Conservation (phyloP, 2,113 vertebrate species). For the Elachura formosa region DNA sequence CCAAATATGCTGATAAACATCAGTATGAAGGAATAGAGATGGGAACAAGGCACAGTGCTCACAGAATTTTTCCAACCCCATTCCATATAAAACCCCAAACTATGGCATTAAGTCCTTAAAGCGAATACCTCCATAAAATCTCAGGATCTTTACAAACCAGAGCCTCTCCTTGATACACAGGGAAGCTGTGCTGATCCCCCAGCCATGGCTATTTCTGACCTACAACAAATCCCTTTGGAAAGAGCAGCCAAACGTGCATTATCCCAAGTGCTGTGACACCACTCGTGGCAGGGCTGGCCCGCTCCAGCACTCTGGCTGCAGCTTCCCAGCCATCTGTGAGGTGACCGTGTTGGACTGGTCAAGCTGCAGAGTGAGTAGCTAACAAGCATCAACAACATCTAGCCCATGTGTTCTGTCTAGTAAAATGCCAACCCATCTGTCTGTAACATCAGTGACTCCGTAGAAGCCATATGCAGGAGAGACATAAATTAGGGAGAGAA, state of each 20-base stretch:
- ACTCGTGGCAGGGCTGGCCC: not conserved
- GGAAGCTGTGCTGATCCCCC: not conserved
- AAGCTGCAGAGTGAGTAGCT: slow-evolving; percentile 30
- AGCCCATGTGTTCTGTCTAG: slow-evolving; percentile 54
- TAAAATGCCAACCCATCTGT: slow-evolving; percentile 61
- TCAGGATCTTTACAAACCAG: not conserved
- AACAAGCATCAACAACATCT: slow-evolving; percentile 52
- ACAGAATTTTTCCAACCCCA: not conserved
- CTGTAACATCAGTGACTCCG: slow-evolving; percentile 25
- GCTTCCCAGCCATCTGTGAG: slow-evolving; percentile 22
- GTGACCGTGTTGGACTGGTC: slow-evolving; percentile 29
- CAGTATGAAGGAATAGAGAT: not conserved
- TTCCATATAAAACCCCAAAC: not conserved
- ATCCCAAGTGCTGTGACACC: not conserved
- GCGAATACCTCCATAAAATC: not conserved
- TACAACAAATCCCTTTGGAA: not conserved
- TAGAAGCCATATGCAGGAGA: slow-evolving; percentile 49
- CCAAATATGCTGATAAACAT: not conserved
- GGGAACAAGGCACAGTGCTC: not conserved
- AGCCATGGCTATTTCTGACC: not conserved
- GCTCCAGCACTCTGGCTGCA: not conserved
- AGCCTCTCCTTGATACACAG: not conserved
- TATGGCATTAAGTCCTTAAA: not conserved
- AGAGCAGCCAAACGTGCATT: not conserved
- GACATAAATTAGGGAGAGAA: slow-evolving; percentile 54